Evolutionary conservation across 2,888 invertebrate genomes (phyloP), one percentile per base, ranked within the genome.

Genomic region (Aphidoletes aphidimyza): DNA sequence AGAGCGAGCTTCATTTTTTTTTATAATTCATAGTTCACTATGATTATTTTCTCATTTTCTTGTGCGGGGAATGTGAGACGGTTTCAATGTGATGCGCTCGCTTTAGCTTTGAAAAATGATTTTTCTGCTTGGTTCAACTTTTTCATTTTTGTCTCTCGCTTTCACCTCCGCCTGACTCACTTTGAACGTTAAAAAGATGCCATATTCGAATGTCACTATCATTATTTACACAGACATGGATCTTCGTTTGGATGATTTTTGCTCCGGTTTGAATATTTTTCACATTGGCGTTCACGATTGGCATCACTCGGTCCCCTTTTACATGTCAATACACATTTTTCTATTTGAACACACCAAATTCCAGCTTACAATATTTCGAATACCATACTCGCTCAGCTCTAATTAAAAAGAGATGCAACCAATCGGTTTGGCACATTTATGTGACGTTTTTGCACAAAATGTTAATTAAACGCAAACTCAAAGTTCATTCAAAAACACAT

Each of bases 401-500:
- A 69, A 69, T 69, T 69, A 30, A 69, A 69, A 30, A 69, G 34
- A 34, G 69, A 69, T 0, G 0, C 69, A 54, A 11, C 14, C 69
- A 14, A 69, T 14, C 34, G 34, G 22, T 26, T 54, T 69, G 69
- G 34, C 69, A 30, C 69, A 26, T 69, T 69, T 69, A 69, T 69
- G 30, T 30, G 69, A 69, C 69, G 30, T 69, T 69, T 69, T 30
- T 69, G 69, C 69, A 37, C 81, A 81, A 81, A 36, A 37, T 81
- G 81, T 81, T 81, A 36, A 81, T 81, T 81, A 81, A 81, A 81
- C 36, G 81, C 37, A 81, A 81, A 37, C 81, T 19, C 19, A 81
- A 81, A 81, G 81, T n/a, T 81, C 81, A 81, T 81, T 81, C 81
- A 81, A 81, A n/a, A 81, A 81, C n/a, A 37, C 37, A 81, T 81